phyloP scores from a whole-genome alignment of 2,113 vertebrate genomes.

The Crotalus helleri region DNA sequence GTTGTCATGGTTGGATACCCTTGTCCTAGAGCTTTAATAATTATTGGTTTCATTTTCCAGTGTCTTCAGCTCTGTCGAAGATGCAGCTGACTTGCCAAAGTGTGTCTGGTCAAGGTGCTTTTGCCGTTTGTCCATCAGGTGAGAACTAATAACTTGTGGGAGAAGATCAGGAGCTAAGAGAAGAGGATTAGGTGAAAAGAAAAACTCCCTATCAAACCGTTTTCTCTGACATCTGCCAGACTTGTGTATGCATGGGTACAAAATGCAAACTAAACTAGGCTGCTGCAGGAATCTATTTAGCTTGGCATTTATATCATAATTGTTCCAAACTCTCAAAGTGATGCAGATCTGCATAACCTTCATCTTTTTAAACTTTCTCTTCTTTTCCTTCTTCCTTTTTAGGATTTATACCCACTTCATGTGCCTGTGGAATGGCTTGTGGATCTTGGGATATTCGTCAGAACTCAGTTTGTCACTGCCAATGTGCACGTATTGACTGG shows the following conservation, averaged over 20 bases:
- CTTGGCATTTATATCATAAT: not conserved
- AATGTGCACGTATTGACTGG: constrained; percentile 43
- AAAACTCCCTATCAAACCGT: not conserved
- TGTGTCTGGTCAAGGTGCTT: constrained; percentile 1
- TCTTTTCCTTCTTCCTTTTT: not conserved
- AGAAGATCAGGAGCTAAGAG: not conserved
- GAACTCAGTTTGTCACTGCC: constrained; percentile 41
- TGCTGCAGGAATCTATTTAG: not conserved
- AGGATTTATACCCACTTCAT: constrained; percentile 29
- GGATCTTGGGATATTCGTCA: constrained; percentile 51
- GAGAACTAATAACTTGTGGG: not conserved
- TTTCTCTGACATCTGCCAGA: not conserved
- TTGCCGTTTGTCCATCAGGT: constrained; percentile 43
- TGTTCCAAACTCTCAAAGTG: not conserved
- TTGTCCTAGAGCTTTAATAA: not conserved
- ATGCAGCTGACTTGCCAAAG: not conserved
- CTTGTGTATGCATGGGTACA: too few species aligned
- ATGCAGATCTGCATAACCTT: not conserved
- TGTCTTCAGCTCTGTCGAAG: accelerated
- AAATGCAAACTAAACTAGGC: not conserved
- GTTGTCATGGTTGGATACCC: not conserved
- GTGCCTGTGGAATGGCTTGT: constrained; percentile 44
- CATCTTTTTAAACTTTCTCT: not conserved
- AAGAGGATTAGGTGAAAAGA: too few species aligned
- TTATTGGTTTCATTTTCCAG: not conserved